A percentile compares a stretch with the other conserved stretches of the same genome.
phyloP scores from a whole-genome alignment of 2,797 vertebrate species.

The Cygnus olor region DNA sequence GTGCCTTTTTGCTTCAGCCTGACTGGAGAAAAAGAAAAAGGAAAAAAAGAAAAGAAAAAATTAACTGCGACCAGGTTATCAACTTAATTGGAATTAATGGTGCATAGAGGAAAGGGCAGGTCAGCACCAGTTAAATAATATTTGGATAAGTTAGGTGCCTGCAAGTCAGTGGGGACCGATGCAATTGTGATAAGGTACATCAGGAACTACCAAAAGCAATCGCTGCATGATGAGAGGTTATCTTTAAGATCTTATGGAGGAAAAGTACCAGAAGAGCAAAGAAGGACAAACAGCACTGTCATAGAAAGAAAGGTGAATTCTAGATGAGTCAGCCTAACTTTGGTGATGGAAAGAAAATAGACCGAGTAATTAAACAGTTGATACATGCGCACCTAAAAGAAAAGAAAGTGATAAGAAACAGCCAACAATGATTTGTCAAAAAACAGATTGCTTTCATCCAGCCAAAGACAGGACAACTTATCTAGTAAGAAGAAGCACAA shows the following conservation, averaged over 20 bases:
- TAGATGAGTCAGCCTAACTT: not conserved
- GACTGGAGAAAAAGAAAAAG: not conserved
- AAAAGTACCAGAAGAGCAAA: not conserved
- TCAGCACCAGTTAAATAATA: not conserved
- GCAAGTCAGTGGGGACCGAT: not conserved
- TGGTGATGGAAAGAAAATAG: not conserved
- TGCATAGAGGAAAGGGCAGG: not conserved
- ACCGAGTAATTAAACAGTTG: not conserved
- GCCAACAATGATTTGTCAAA: not conserved
- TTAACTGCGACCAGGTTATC: not conserved
- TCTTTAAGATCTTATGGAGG: not conserved
- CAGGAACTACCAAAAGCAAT: not conserved
- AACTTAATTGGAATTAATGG: not conserved
- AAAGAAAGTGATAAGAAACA: not conserved
- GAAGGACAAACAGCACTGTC: not conserved
- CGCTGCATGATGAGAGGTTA: not conserved
- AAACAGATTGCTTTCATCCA: not conserved
- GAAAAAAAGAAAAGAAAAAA: not conserved
- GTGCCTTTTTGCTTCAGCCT: not conserved
- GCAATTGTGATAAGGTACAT: not conserved
- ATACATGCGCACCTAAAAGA: not conserved
- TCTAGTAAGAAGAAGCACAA: not conserved
- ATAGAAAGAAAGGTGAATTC: not conserved
- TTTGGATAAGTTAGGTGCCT: not conserved
- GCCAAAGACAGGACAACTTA: not conserved